A percentile compares a stretch with the other conserved stretches of the same genome.
phyloP scores from a whole-genome alignment of 2,888 invertebrate species.

The Nudaria mundana region DNA sequence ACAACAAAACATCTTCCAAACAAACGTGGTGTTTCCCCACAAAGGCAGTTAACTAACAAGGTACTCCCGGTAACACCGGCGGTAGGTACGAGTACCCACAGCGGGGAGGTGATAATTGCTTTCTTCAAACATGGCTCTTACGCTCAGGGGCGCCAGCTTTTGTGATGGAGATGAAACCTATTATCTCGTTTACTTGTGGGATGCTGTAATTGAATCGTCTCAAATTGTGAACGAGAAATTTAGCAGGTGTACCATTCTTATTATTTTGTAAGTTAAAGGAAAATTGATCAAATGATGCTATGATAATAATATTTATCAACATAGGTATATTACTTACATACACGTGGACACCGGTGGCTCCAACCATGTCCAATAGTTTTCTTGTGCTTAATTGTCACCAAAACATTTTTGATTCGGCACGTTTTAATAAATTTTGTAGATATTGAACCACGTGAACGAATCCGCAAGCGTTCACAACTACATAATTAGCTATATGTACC shows the following conservation, averaged over 20 bases:
- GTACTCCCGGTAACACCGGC: constrained; percentile 14
- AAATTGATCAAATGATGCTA: too few species aligned
- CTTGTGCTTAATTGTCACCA: too few species aligned
- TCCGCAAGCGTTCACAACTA: too few species aligned
- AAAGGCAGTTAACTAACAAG: constrained; percentile 32
- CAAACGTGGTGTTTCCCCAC: constrained; percentile 17
- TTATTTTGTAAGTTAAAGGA: too few species aligned
- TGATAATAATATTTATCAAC: too few species aligned
- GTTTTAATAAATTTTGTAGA: too few species aligned
- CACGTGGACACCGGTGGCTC: too few species aligned
- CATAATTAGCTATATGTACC: too few species aligned
- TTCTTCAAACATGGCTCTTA: constrained; percentile 45
- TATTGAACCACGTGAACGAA: too few species aligned
- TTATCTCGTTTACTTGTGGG: constrained; percentile 12
- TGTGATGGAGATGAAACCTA: constrained; percentile 38
- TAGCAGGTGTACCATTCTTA: constrained; percentile 6
- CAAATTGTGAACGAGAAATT: constrained; percentile 2
- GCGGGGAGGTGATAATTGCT: constrained; percentile 52
- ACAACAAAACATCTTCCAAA: constrained; percentile 17
- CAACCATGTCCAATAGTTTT: too few species aligned
- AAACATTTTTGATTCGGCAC: too few species aligned
- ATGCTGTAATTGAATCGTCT: constrained; percentile 15
- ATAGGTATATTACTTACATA: too few species aligned
- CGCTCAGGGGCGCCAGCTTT: constrained; percentile 43
- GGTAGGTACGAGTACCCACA: constrained; percentile 2